phyloP scores from a whole-genome alignment of 1,140 invertebrate genomes.

The Polyergus mexicanus region DNA sequence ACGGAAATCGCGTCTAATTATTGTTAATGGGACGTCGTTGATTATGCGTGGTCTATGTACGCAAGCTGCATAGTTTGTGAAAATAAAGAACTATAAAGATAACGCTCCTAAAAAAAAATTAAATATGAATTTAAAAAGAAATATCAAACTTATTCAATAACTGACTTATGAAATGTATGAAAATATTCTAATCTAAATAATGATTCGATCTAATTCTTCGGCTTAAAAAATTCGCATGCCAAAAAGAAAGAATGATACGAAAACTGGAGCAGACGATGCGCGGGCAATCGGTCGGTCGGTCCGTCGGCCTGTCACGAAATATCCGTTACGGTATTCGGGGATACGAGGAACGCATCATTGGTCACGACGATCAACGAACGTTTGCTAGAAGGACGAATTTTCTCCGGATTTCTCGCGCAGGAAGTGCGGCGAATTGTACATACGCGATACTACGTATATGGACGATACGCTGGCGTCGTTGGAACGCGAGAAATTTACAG shows the following conservation, averaged over 20 bases:
- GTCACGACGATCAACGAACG: constrained; percentile 45
- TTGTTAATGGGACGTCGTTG: not conserved
- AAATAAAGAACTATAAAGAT: not conserved
- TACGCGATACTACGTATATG: not conserved
- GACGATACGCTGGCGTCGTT: constrained; percentile 11
- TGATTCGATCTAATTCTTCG: not conserved
- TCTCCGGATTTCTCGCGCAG: constrained; percentile 44
- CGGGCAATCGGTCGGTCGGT: too few relatives aligned
- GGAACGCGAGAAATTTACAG: constrained; percentile 60
- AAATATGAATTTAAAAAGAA: not conserved
- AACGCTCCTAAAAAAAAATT: not conserved
- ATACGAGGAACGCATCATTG: constrained; percentile 67
- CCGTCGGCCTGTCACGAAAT: constrained; percentile 46
- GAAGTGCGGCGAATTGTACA: constrained; percentile 30
- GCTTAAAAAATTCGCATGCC: constrained; percentile 24
- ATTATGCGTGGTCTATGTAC: not conserved
- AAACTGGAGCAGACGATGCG: not conserved
- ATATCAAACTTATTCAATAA: not conserved
- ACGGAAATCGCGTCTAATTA: constrained; percentile 52
- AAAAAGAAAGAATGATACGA: constrained; percentile 37
- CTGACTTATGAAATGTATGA: too few relatives aligned
- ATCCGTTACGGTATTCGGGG: constrained; percentile 58
- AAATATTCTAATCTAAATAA: not conserved
- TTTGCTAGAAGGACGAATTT: constrained; percentile 61
- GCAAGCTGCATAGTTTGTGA: not conserved